Evolutionary conservation across 1,140 invertebrate species (phyloP).

Genomic region (Cheumatopsyche charites): DNA sequence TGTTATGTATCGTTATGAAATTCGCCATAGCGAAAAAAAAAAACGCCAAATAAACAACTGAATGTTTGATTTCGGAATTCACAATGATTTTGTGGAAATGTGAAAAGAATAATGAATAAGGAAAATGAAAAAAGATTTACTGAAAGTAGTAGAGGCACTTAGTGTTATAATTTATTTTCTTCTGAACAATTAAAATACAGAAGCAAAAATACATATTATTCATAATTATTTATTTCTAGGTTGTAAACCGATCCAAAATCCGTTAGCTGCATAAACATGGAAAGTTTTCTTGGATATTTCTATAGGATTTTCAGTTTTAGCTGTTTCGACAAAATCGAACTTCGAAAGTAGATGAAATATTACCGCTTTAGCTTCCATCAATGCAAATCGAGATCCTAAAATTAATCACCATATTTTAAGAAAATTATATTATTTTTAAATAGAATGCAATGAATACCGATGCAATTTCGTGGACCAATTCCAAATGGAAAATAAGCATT

Average conservation of each 20-base stretch:
- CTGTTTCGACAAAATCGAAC: constrained; percentile 48
- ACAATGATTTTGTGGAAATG: neutral
- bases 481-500: constrained; percentile 52
- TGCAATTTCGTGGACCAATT: constrained; percentile 57
- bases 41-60: too few relatives aligned
- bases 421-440: neutral
- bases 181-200: too few relatives aligned
- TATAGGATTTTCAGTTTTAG: constrained; percentile 46
- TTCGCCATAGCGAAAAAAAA: too few relatives aligned
- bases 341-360: constrained; percentile 49
- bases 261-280: constrained; percentile 40
- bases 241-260: constrained; percentile 49
- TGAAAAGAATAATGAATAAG: neutral
- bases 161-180: too few relatives aligned
- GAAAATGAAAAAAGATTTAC: too few relatives aligned
- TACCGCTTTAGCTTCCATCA: constrained; percentile 52
- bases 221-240: constrained; percentile 40
- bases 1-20: too few relatives aligned
- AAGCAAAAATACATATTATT: too few relatives aligned
- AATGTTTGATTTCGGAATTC: too few relatives aligned
- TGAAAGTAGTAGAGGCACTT: too few relatives aligned
- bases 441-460: constrained; percentile 52
- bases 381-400: constrained; percentile 55
- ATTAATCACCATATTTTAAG: neutral
- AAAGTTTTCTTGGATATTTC: constrained; percentile 44